A percentile compares a stretch with the other conserved stretches of the same genome.
Evolutionary conservation across 92 coral and sea anemone genomes (phyloP).

Genomic region (Heteractis magnifica): DNA sequence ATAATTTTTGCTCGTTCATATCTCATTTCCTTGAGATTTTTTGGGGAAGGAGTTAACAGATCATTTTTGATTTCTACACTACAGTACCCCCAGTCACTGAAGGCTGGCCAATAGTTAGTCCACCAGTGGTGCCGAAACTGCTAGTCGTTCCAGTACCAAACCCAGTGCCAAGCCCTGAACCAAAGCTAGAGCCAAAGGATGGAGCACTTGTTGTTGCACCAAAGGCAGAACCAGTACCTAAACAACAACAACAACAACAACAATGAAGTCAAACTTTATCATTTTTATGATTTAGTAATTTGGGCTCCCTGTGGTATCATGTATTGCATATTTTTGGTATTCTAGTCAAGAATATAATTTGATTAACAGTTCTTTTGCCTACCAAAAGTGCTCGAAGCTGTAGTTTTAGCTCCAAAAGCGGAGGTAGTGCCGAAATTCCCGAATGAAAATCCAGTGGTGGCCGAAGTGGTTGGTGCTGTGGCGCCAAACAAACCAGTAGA

Average conservation of each 20-base stretch:
- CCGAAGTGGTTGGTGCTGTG: slow-evolving; percentile 3
- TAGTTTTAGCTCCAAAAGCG: slow-evolving; percentile 61
- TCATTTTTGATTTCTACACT: background rate
- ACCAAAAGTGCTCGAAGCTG: slow-evolving; percentile 70
- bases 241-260: background rate
- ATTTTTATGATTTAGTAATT: too few relatives aligned
- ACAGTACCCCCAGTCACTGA: slow-evolving; percentile 5
- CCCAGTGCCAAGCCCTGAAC: slow-evolving; percentile 36
- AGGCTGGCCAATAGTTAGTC: slow-evolving; percentile 28
- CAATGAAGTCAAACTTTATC: background rate
- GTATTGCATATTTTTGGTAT: too few relatives aligned
- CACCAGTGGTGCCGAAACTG: slow-evolving; percentile 23
- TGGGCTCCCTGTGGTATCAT: too few relatives aligned
- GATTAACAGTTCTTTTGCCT: background rate
- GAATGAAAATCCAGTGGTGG: slow-evolving; percentile 16
- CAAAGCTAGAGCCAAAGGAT: slow-evolving; percentile 36
- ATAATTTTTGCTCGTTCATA: too few relatives aligned
- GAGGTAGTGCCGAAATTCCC: slow-evolving; percentile 42
- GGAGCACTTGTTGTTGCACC: slow-evolving; percentile 35
- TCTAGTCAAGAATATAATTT: too few relatives aligned
- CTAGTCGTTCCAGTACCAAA: slow-evolving; percentile 41
- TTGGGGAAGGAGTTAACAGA: too few relatives aligned
- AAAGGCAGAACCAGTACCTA: slow-evolving; percentile 55
- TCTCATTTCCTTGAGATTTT: too few relatives aligned
- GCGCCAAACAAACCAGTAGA: slow-evolving; percentile 34